phyloP scores from a whole-genome alignment of 1,140 invertebrate species.

The Paraescarpia echinospica region DNA sequence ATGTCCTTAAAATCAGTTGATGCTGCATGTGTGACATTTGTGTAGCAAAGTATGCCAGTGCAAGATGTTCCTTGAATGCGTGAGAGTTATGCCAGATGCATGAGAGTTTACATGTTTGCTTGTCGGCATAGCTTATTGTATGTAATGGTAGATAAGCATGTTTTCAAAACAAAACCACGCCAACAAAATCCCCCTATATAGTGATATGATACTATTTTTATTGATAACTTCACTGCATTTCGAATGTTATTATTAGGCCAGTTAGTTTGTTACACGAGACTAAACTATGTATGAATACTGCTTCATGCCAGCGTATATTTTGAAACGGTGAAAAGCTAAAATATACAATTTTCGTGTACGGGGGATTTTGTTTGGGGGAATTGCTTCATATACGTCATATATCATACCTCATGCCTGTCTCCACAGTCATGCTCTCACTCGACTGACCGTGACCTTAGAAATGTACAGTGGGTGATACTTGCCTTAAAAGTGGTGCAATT shows the following conservation, averaged over 20 bases:
- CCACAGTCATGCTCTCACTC: not conserved
- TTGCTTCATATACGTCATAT: not conserved
- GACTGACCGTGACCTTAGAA: not conserved
- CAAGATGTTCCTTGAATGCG: not conserved
- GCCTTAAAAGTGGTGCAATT: conserved; percentile 5
- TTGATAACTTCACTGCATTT: not conserved
- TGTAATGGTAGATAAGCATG: not conserved
- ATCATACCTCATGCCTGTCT: not conserved
- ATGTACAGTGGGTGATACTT: not conserved
- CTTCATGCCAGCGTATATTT: not conserved
- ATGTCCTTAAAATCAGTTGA: too few relatives aligned
- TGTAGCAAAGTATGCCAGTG: not conserved
- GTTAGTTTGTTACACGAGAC: not conserved
- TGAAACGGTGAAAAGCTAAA: not conserved
- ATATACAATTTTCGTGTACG: not conserved
- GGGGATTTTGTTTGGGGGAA: not conserved
- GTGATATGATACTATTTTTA: not conserved
- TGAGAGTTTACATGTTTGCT: not conserved
- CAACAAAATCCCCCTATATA: not conserved
- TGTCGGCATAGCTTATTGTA: too few relatives aligned
- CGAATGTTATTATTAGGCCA: not conserved
- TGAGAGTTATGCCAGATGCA: not conserved
- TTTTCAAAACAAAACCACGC: not conserved
- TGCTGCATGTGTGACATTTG: not conserved
- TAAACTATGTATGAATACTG: not conserved